A percentile compares a stretch with the other conserved stretches of the same genome.
These are phyloP conservation scores for Anoplolepis gracilipes DNA, from an alignment of 1,140 invertebrate species.

Conservation along the genomic window DNA sequence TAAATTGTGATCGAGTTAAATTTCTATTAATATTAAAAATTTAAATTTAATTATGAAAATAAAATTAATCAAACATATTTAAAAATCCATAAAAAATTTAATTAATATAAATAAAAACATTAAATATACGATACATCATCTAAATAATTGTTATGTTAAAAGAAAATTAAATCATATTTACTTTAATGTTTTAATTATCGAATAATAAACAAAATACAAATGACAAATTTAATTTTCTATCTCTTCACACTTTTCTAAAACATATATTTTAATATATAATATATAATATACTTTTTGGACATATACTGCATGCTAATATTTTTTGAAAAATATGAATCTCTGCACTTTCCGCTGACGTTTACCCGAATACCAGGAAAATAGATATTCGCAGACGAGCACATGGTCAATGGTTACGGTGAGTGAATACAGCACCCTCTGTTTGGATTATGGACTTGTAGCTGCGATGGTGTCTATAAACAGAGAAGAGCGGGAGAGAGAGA, in stretches of 20 bases:
- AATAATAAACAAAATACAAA: not conserved
- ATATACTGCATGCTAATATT: not conserved
- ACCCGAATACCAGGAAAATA: slow-evolving; percentile 61
- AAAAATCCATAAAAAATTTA: not conserved
- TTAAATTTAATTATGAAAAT: not conserved
- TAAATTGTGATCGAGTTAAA: not conserved
- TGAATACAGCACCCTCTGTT: slow-evolving; percentile 80
- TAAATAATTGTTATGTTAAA: not conserved
- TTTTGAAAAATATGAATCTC: not conserved
- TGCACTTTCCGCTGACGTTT: slow-evolving; percentile 33
- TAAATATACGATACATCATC: not conserved
- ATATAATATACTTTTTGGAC: not conserved
- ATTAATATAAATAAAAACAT: not conserved
- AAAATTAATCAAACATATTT: not conserved
- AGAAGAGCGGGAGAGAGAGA: slow-evolving; percentile 67
- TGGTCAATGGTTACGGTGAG: slow-evolving; percentile 80
- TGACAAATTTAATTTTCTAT: no score
- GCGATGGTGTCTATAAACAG: slow-evolving; percentile 78
- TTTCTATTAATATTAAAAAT: no score
- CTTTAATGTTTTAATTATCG: not conserved
- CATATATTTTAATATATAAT: no score
- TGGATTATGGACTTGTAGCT: slow-evolving; percentile 78
- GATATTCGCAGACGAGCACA: slow-evolving; percentile 75
- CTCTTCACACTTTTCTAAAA: no score
- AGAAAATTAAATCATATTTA: not conserved